phyloP scores from a whole-genome alignment of 2,113 vertebrate species.

The Poeciliopsis occidentalis region DNA sequence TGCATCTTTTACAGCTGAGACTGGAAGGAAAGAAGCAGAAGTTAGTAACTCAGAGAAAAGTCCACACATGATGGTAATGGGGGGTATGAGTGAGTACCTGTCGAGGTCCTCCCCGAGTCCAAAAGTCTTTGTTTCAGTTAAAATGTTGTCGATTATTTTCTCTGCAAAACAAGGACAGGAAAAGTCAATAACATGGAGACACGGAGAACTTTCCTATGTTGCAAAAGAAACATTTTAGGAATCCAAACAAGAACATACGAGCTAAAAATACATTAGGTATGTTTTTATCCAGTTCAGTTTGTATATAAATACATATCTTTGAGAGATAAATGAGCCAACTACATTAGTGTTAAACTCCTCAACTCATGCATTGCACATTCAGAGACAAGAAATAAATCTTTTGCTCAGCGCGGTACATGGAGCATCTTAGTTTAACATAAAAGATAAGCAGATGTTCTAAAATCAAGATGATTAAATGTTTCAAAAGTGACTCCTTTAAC shows the following conservation, averaged over 20 bases:
- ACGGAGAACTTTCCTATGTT: neutral
- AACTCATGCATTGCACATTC: neutral
- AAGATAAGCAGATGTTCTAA: neutral
- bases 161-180: constrained; percentile 76
- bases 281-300: neutral
- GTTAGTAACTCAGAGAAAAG: constrained; percentile 11
- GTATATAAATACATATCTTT: neutral
- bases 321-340: neutral
- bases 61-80: neutral
- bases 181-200: neutral
- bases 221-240: neutral
- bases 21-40: constrained; percentile 64
- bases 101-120: constrained; percentile 89
- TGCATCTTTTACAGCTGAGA: constrained; percentile 91
- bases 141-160: constrained; percentile 91
- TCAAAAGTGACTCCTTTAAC: constrained; percentile 8
- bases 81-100: constrained; percentile 79
- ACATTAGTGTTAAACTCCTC: neutral
- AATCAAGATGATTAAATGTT: constrained; percentile 15
- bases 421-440: neutral
- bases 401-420: neutral
- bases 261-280: neutral
- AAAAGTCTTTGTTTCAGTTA: constrained; percentile 89
- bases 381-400: neutral
- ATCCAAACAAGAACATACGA: neutral